Percentiles rank a stretch among this genome's conserved stretches.
phyloP scores from a whole-genome alignment of 2,888 invertebrate species.

The Osmoderma eremita region DNA sequence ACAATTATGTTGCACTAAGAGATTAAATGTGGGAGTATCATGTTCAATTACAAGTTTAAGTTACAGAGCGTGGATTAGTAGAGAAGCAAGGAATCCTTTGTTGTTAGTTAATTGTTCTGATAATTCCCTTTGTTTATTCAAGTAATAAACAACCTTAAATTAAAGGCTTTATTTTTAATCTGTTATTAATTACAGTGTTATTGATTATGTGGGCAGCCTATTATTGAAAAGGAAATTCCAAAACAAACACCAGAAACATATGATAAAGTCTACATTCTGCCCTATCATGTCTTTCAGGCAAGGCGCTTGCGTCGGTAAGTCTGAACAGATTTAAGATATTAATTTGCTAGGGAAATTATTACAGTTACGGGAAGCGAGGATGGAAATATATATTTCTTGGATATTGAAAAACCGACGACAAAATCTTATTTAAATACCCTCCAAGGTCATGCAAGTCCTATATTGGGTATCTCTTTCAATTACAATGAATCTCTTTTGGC shows the following conservation, averaged over 20 bases:
- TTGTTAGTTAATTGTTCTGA: slow-evolving; percentile 81
- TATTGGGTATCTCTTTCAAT: slow-evolving; percentile 85
- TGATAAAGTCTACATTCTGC: slow-evolving; percentile 82
- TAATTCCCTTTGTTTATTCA: slow-evolving; percentile 76
- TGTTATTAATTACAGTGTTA: slow-evolving; percentile 65
- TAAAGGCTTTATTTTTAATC: background rate
- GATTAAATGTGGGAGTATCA: slow-evolving; percentile 53
- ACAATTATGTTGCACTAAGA: slow-evolving; percentile 55
- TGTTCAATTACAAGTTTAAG: slow-evolving; percentile 76
- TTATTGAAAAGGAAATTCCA: slow-evolving; percentile 74
- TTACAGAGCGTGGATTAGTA: slow-evolving; percentile 84
- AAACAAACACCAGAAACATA: slow-evolving; percentile 69
- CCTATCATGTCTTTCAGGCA: slow-evolving; percentile 85
- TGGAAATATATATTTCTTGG: slow-evolving; percentile 80
- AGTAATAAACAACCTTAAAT: slow-evolving; percentile 48
- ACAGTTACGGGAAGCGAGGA: slow-evolving; percentile 82
- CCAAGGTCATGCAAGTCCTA: slow-evolving; percentile 83
- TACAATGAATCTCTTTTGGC: slow-evolving; percentile 88
- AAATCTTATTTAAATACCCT: slow-evolving; percentile 70
- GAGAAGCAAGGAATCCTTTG: slow-evolving; percentile 74
- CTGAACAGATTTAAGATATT: slow-evolving; percentile 4
- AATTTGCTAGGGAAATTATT: slow-evolving; percentile 50
- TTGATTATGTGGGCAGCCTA: slow-evolving; percentile 74
- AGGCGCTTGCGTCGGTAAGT: slow-evolving; percentile 78
- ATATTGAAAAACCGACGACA: slow-evolving; percentile 71